Percentiles rank a stretch among this genome's conserved stretches.
These are phyloP conservation scores for Streblospio benedicti DNA, from an alignment of 1,140 invertebrate genomes.

Conservation along the genomic window DNA sequence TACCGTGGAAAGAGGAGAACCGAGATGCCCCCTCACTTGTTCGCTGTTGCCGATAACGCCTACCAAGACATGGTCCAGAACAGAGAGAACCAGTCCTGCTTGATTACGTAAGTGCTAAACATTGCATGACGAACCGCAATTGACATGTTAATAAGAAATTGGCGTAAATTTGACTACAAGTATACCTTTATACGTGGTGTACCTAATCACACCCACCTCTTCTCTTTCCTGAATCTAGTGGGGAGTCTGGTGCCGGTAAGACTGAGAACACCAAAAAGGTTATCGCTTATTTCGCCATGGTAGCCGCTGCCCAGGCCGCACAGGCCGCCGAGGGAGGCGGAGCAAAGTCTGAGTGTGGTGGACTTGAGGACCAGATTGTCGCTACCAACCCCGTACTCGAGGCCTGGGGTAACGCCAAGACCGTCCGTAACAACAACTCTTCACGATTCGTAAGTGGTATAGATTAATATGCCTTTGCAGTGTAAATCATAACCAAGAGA, in stretches of 20 bases:
- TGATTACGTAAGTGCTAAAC: conserved; percentile 40
- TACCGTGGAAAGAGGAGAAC: conserved; percentile 80
- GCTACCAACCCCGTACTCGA: conserved; percentile 54
- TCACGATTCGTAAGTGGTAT: conserved; percentile 51
- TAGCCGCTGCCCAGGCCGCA: conserved; percentile 38
- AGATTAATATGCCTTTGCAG: background rate
- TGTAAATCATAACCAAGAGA: background rate
- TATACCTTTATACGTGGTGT: background rate
- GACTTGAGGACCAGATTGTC: conserved; percentile 59
- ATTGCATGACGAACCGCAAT: background rate
- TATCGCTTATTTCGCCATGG: conserved; percentile 58
- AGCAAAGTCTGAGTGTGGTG: background rate
- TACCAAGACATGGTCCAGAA: conserved; percentile 30
- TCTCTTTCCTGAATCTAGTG: conserved; percentile 26
- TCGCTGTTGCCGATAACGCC: conserved; percentile 44
- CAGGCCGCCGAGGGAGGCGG: background rate
- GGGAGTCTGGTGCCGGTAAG: conserved; percentile 36
- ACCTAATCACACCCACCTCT: background rate
- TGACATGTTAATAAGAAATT: background rate
- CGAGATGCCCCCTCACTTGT: conserved; percentile 46
- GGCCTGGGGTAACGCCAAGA: conserved; percentile 57
- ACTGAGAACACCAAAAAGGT: conserved; percentile 62
- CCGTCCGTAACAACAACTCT: conserved; percentile 57
- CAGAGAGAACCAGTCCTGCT: conserved; percentile 26
- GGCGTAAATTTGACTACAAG: background rate